Evolutionary conservation across 1,140 invertebrate genomes (phyloP), one percentile per base, ranked within the genome.

Genomic region (Ladona fulva): DNA sequence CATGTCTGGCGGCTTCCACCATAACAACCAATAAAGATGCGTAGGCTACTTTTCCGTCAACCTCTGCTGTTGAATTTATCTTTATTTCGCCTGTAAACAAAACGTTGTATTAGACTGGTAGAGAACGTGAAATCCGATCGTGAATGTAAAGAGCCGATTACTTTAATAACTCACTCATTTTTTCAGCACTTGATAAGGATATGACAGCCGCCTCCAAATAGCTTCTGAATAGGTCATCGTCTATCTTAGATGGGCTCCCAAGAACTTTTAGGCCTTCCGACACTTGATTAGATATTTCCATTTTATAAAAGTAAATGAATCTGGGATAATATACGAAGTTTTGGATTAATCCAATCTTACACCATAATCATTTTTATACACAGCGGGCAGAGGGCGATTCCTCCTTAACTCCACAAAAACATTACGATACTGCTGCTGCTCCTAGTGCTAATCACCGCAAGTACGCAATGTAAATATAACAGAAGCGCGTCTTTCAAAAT

Each of bases 31-130:
- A 75, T 25, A 88, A 77, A 77, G 85, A 83, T 8, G 83, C 81
- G 79, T 86, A 84, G 5, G 85, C 81, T 79, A 83, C 81, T 79
- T 88, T 87, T 22, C 86, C 77, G 25, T 85, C 73, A 79, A 85
- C 84, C 19, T 84, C 79, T 79, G 85, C 87, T 0, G 83, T 84
- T 42, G 82, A 83, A 77, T 83, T 81, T 74, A 84, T 77, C 59
- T 80, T 79, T 59, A 77, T 80, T n/a, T 83, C 76, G 79, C 79
- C 80, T 84, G 75, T 12, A 83, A 81, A 79, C 44, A 59, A 77
- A 80, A 59, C 78, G 5, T 75, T 19, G 10, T 3, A 25, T 25
- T 75, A 52, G 10, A 59, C 74, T n/a, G 59, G 14, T 74, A n/a
- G n/a, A n/a, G n/a, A n/a, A 42, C 77, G 74, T 78, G 77, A 74